phyloP scores from a whole-genome alignment of 2,888 invertebrate genomes.

The Caenorhabditis imperialis region DNA sequence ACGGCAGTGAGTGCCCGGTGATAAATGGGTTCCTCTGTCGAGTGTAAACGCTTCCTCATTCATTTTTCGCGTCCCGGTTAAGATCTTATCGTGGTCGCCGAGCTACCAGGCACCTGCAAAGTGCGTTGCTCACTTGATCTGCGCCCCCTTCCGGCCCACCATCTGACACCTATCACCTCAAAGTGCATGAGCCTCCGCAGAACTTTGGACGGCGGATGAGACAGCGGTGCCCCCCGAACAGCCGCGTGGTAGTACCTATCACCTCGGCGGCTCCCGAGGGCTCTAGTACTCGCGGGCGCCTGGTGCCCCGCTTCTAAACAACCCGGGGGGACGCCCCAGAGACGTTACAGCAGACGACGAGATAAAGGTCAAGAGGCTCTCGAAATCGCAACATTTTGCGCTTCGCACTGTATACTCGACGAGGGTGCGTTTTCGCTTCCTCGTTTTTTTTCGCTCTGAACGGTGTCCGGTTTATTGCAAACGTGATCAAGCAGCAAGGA shows the following conservation, averaged over 20 bases:
- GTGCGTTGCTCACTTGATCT: constrained; percentile 18
- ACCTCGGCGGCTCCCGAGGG: neutral
- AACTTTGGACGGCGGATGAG: constrained; percentile 30
- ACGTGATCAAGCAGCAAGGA: too few species aligned
- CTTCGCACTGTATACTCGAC: constrained; percentile 48
- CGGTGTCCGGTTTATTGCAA: constrained; percentile 31
- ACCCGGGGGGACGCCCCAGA: constrained; percentile 2
- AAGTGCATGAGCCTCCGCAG: constrained; percentile 36
- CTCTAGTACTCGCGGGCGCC: constrained; percentile 7
- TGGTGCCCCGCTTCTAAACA: constrained; percentile 15
- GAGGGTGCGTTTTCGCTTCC: too few species aligned
- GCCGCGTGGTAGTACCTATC: constrained; percentile 49
- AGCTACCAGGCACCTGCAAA: too few species aligned
- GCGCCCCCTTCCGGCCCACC: too few species aligned
- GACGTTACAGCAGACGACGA: constrained; percentile 30
- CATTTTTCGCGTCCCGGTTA: too few species aligned
- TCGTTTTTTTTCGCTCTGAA: neutral
- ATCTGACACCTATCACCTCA: constrained; percentile 27
- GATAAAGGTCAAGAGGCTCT: constrained; percentile 53
- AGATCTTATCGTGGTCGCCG: too few species aligned
- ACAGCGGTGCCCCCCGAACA: constrained; percentile 6
- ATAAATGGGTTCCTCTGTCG: constrained; percentile 32
- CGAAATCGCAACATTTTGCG: constrained; percentile 38
- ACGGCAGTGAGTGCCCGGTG: constrained; percentile 21
- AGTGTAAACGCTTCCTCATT: constrained; percentile 8